Conservation (phyloP, 1,140 invertebrate species). For the Pollicipes pollicipes region DNA sequence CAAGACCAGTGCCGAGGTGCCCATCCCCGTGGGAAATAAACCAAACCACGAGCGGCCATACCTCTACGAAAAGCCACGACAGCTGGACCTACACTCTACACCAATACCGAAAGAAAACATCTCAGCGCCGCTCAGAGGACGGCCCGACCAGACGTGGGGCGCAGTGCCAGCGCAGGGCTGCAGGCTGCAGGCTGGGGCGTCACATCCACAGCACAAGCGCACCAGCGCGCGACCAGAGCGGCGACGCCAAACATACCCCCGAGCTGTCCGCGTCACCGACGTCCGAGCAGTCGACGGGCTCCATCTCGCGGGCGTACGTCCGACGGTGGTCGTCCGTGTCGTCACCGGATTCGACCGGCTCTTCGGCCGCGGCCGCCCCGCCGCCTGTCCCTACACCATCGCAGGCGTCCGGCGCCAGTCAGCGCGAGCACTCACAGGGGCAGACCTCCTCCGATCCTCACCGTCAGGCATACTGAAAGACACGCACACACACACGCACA, state of each 20-base stretch:
- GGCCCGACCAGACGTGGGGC: too few species aligned
- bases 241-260: neutral
- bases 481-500: neutral
- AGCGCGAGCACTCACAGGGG: neutral
- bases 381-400: neutral
- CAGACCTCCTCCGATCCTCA: too few species aligned
- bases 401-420: neutral
- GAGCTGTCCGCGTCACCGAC: neutral
- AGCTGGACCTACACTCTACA: too few species aligned
- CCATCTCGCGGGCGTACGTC: neutral
- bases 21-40: too few species aligned
- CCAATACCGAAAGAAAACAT: too few species aligned
- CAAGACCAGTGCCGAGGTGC: too few species aligned
- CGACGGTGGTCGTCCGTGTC: neutral
- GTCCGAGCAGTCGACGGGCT: neutral
- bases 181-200: too few species aligned
- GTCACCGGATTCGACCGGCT: neutral
- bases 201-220: neutral
- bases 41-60: too few species aligned
- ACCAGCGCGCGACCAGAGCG: too few species aligned
- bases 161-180: too few species aligned
- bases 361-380: neutral
- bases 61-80: too few species aligned
- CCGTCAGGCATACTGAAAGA: neutral
- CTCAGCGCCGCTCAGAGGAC: too few species aligned